These are phyloP conservation scores for Podargus strigoides DNA, from an alignment of 2,797 vertebrate genomes.

Conservation along the genomic window DNA sequence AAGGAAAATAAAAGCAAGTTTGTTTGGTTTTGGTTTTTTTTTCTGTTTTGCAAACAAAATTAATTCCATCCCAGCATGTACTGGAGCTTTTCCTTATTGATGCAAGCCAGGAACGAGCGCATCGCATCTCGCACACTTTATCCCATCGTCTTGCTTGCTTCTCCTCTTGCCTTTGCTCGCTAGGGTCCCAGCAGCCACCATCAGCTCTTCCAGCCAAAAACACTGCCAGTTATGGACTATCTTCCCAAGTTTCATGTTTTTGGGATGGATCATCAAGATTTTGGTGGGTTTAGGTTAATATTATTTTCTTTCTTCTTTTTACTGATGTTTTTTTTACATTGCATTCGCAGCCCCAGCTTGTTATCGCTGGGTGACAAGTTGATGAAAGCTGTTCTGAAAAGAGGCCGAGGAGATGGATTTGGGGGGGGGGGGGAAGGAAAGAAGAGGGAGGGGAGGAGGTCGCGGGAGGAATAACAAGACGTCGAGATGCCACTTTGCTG, in stretches of 20 bases:
- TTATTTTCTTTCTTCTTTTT: not conserved
- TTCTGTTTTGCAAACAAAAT: not conserved
- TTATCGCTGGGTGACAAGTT: constrained; percentile 26
- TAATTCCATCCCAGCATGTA: not conserved
- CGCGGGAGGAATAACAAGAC: not conserved
- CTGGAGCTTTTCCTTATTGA: not conserved
- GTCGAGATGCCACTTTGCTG: not conserved
- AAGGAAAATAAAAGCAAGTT: not conserved
- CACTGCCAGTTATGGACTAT: not conserved
- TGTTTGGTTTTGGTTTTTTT: not conserved
- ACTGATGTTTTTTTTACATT: not conserved
- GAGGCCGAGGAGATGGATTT: not conserved
- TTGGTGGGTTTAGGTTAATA: not conserved
- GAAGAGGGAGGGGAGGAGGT: not conserved
- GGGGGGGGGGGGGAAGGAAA: not conserved
- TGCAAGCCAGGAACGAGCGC: not conserved
- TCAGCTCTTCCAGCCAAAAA: not conserved
- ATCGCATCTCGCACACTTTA: fast-evolving
- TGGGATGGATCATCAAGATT: not conserved
- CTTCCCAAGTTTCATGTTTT: not conserved
- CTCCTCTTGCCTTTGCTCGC: not conserved
- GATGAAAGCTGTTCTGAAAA: constrained; percentile 33
- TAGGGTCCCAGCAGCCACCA: not conserved
- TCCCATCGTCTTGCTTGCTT: not conserved
- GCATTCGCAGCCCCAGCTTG: not conserved